Conservation (phyloP, 2,888 invertebrate species). For the Tipula unca region DNA sequence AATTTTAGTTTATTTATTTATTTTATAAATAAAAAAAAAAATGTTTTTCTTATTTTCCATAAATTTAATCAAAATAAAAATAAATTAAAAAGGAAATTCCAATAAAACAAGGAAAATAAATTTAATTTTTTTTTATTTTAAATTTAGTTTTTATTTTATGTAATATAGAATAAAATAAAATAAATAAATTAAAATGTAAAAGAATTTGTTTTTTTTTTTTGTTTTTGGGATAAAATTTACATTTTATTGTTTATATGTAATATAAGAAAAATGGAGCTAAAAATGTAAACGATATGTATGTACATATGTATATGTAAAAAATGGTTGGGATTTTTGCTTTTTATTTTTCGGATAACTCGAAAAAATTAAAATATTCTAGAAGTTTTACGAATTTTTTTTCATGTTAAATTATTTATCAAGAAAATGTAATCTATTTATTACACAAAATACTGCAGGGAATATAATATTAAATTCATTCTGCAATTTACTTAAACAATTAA, state of each 20-base stretch:
- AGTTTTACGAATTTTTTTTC: no score
- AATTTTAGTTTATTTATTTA: neutral
- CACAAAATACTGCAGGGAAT: no score
- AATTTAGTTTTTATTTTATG: neutral
- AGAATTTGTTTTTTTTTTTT: neutral
- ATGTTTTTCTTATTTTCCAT: neutral
- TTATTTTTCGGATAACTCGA: no score
- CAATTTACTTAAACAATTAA: no score
- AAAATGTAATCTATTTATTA: no score
- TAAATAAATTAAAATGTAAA: neutral
- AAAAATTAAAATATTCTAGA: no score
- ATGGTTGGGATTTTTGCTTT: no score
- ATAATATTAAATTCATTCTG: no score
- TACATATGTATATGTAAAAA: no score
- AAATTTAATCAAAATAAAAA: conserved; percentile 8
- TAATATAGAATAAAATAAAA: neutral
- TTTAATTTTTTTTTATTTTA: neutral
- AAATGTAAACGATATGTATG: neutral
- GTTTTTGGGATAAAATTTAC: neutral
- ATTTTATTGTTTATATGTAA: neutral
- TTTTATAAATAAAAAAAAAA: neutral
- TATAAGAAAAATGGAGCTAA: neutral
- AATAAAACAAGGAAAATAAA: neutral
- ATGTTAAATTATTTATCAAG: no score
- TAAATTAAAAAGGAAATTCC: neutral